Percentiles rank a stretch among this genome's conserved stretches.
Evolutionary conservation across 2,113 vertebrate species (phyloP).

Genomic region (Synodontis membranacea): DNA sequence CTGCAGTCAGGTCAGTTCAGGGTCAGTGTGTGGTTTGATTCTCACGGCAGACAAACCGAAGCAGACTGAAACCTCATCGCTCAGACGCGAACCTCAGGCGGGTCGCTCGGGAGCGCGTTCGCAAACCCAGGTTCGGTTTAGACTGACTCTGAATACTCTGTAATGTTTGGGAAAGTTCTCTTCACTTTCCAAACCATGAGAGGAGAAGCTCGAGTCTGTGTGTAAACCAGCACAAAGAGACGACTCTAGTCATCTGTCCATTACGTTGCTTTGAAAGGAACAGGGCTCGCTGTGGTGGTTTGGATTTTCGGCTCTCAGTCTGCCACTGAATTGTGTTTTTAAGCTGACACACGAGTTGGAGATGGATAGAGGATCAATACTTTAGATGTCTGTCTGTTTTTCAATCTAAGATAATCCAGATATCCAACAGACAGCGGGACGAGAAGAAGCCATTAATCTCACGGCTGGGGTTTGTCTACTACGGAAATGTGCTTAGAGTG

Average conservation of each 20-base stretch:
- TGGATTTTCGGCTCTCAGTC: neutral
- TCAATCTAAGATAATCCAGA: neutral
- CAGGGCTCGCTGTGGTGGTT: neutral
- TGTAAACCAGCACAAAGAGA: neutral
- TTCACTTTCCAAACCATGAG: no score
- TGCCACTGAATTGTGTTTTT: neutral
- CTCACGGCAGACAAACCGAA: no score
- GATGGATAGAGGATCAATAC: neutral
- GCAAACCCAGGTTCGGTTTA: neutral
- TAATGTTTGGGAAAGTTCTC: neutral
- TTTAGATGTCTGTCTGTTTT: neutral
- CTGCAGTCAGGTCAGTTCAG: neutral
- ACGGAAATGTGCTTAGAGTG: slow-evolving; percentile 1
- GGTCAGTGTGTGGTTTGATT: no score
- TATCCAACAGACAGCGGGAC: neutral
- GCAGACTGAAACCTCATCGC: neutral
- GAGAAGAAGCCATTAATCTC: neutral
- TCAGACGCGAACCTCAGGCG: no score
- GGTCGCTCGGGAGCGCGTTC: no score
- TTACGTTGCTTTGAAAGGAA: no score
- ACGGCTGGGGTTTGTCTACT: neutral
- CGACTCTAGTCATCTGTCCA: neutral
- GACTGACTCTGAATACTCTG: neutral
- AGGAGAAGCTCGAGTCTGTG: neutral
- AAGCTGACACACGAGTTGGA: neutral